Evolutionary conservation across 2,797 vertebrate genomes (phyloP).

Genomic region (Lutjanus campechanus): DNA sequence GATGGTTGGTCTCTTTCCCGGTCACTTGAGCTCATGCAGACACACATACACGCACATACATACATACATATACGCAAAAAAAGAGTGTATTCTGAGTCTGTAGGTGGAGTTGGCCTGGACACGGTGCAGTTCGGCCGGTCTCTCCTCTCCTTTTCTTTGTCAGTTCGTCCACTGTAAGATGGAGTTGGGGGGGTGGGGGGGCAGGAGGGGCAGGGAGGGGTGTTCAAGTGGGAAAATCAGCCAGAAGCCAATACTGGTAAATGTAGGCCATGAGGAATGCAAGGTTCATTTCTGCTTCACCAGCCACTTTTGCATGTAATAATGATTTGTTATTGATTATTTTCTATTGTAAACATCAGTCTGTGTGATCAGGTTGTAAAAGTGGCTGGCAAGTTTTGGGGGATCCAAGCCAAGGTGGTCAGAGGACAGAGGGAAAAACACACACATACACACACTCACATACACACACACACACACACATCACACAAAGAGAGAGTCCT

Average conservation of each 20-base stretch:
- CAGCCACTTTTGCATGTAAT: constrained; percentile 51
- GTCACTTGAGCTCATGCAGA: constrained; percentile 41
- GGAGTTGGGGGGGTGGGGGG: constrained; percentile 22
- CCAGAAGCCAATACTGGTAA: constrained; percentile 63
- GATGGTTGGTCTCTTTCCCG: constrained; percentile 38
- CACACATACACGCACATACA: constrained; percentile 32
- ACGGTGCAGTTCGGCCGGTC: constrained; percentile 42
- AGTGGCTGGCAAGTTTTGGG: constrained; percentile 44
- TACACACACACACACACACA: constrained; percentile 14
- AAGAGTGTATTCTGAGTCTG: constrained; percentile 65
- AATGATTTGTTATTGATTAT: constrained; percentile 8
- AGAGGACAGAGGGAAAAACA: neutral
- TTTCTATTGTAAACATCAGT: constrained; percentile 47
- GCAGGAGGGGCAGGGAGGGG: neutral
- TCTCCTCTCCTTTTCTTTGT: constrained; percentile 44
- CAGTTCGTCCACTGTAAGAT: constrained; percentile 58
- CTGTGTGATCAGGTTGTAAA: constrained; percentile 41
- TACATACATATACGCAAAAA: constrained; percentile 47
- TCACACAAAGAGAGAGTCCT: constrained; percentile 25
- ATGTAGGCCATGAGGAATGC: constrained; percentile 43
- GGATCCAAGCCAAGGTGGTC: constrained; percentile 51
- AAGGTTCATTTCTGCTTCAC: constrained; percentile 47
- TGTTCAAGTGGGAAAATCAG: constrained; percentile 39
- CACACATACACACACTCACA: neutral
- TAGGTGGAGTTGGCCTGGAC: constrained; percentile 59